Evolutionary conservation across 2,113 vertebrate genomes (phyloP).

Genomic region (Cyanoramphus novaezelandiae): DNA sequence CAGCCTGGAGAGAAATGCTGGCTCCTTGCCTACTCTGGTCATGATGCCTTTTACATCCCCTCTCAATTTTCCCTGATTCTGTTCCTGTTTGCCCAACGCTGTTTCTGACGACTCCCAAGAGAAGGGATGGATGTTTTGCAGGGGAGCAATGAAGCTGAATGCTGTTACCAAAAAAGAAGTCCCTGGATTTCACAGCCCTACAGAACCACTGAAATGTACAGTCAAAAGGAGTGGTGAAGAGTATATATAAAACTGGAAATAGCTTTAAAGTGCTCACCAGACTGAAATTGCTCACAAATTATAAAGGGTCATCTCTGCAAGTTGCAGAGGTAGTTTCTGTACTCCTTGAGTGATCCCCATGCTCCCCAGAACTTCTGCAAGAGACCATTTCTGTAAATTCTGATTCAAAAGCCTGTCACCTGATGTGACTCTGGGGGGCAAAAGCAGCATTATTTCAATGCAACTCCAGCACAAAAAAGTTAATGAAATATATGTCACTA

Average conservation of each 20-base stretch:
- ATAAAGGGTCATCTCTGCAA: not conserved
- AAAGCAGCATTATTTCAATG: not conserved
- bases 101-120: not conserved
- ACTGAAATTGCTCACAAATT: not conserved
- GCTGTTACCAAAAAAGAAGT: not conserved
- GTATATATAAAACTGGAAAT: slow-evolving; percentile 1
- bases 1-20: not conserved
- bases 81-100: not conserved
- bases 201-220: not conserved
- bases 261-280: not conserved
- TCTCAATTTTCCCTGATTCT: not conserved
- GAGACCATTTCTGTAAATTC: slow-evolving; percentile 21
- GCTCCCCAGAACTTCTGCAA: not conserved
- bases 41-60: not conserved
- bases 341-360: not conserved
- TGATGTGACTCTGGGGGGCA: not conserved
- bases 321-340: not conserved
- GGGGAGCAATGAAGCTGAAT: not conserved
- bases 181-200: not conserved
- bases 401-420: not conserved
- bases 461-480: slow-evolving; percentile 13
- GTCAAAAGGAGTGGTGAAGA: not conserved
- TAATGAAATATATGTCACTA: slow-evolving; percentile 27
- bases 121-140: not conserved
- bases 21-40: not conserved